phyloP scores from a whole-genome alignment of 2,888 invertebrate species.

The Pycnomerus fuliginosus region DNA sequence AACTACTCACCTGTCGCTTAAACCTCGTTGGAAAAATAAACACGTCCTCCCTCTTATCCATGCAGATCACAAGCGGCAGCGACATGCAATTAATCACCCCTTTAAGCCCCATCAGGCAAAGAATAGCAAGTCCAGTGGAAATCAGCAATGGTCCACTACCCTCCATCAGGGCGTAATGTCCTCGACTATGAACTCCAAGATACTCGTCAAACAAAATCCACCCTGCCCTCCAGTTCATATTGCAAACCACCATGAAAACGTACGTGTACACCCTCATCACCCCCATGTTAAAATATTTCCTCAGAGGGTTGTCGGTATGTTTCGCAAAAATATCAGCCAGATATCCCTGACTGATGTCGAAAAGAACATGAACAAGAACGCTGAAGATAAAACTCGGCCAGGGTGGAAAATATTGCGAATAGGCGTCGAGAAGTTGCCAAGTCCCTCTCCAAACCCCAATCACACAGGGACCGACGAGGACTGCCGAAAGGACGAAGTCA shows the following conservation, averaged over 20 bases:
- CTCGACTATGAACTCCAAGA: slow-evolving; percentile 22
- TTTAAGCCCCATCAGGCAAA: slow-evolving; percentile 48
- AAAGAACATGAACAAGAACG: slow-evolving; percentile 57
- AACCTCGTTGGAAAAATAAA: slow-evolving; percentile 64
- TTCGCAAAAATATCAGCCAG: slow-evolving; percentile 43
- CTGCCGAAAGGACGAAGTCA: neutral
- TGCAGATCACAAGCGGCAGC: slow-evolving; percentile 59
- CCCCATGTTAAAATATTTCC: slow-evolving; percentile 22
- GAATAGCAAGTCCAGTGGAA: slow-evolving; percentile 29
- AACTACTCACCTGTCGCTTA: slow-evolving; percentile 52
- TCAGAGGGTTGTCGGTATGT: slow-evolving; percentile 10
- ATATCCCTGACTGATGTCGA: slow-evolving; percentile 57
- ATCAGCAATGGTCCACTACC: slow-evolving; percentile 8
- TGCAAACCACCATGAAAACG: slow-evolving; percentile 54
- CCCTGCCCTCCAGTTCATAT: slow-evolving; percentile 58
- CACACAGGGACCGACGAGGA: neutral
- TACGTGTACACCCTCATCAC: slow-evolving; percentile 52
- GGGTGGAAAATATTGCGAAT: slow-evolving; percentile 52
- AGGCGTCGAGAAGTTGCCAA: slow-evolving; percentile 1
- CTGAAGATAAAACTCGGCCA: slow-evolving; percentile 57
- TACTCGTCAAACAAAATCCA: slow-evolving; percentile 46
- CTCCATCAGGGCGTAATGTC: slow-evolving; percentile 18
- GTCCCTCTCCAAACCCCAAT: slow-evolving; percentile 2
- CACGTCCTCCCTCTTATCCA: slow-evolving; percentile 60
- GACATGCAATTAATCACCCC: slow-evolving; percentile 58